Conservation (phyloP, 1,140 invertebrate species). For the Caenorhabditis remanei region DNA sequence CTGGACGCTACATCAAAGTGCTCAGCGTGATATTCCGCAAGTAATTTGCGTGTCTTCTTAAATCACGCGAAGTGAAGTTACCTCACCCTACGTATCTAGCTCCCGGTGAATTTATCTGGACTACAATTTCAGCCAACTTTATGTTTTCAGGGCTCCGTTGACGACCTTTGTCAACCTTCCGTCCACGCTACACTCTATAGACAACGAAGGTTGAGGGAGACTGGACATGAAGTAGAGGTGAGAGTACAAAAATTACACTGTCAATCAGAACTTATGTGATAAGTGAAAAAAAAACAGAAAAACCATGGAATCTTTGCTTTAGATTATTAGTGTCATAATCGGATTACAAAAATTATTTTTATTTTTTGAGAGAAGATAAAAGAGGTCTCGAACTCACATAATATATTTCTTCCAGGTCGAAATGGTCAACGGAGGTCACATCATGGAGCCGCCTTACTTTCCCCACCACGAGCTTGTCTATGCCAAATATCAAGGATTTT, state of each 20-base stretch:
- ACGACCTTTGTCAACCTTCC: constrained; percentile 21
- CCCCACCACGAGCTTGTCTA: constrained; percentile 61
- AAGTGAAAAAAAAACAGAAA: no score
- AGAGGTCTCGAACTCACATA: neutral
- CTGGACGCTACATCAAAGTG: no score
- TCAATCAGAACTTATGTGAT: no score
- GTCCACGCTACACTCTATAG: neutral
- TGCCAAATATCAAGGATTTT: constrained; percentile 62
- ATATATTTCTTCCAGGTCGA: constrained; percentile 9
- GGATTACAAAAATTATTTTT: neutral
- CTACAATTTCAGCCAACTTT: neutral
- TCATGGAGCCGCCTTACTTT: constrained; percentile 62
- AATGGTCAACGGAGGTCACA: constrained; percentile 60
- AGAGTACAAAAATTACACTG: no score
- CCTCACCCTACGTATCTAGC: no score
- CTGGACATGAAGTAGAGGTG: constrained; percentile 30
- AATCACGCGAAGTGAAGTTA: no score
- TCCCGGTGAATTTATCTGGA: no score
- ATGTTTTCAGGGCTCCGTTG: constrained; percentile 8
- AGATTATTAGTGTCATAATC: neutral
- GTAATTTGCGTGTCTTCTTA: no score
- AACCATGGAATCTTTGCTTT: no score
- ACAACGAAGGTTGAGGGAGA: neutral
- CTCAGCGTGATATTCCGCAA: no score
- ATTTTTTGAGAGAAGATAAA: no score